These are phyloP conservation scores for Sternarchorhynchus goeldii DNA, from an alignment of 2,797 vertebrate genomes.

Conservation along the genomic window DNA sequence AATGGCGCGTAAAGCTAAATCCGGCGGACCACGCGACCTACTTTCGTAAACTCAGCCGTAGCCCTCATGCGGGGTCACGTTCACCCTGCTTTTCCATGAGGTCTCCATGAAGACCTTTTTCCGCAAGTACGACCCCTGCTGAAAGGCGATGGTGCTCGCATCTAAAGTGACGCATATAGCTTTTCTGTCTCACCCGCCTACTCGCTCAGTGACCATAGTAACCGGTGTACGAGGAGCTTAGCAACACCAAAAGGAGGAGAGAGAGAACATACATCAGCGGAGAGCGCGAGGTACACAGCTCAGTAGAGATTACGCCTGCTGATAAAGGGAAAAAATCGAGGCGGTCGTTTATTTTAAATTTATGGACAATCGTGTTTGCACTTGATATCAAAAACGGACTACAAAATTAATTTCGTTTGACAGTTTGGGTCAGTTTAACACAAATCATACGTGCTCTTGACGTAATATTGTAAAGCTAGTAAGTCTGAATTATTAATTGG, in stretches of 20 bases:
- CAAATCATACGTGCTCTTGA: too few relatives aligned
- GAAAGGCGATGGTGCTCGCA: neutral
- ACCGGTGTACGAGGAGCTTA: conserved; percentile 73
- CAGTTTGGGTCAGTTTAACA: too few relatives aligned
- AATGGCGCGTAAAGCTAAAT: too few relatives aligned
- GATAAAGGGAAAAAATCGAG: conserved; percentile 24
- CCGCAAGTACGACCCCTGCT: neutral
- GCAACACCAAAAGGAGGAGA: conserved; percentile 65
- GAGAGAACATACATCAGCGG: conserved; percentile 19
- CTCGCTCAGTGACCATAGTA: conserved; percentile 70
- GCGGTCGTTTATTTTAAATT: conserved; percentile 11
- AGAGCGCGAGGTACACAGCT: conserved; percentile 53
- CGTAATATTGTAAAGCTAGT: neutral
- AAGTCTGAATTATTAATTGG: conserved; percentile 16
- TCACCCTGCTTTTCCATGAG: too few relatives aligned
- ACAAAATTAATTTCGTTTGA: too few relatives aligned
- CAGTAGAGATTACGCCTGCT: conserved; percentile 40
- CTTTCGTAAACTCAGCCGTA: too few relatives aligned
- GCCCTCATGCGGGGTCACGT: too few relatives aligned
- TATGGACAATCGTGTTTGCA: too few relatives aligned
- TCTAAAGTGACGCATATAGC: conserved; percentile 58
- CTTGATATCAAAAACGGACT: neutral
- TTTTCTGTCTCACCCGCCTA: conserved; percentile 55
- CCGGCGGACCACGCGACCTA: too few relatives aligned
- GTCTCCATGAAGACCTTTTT: too few relatives aligned